phyloP scores from a whole-genome alignment of 2,113 vertebrate species.

The Oenanthe oenanthe region DNA sequence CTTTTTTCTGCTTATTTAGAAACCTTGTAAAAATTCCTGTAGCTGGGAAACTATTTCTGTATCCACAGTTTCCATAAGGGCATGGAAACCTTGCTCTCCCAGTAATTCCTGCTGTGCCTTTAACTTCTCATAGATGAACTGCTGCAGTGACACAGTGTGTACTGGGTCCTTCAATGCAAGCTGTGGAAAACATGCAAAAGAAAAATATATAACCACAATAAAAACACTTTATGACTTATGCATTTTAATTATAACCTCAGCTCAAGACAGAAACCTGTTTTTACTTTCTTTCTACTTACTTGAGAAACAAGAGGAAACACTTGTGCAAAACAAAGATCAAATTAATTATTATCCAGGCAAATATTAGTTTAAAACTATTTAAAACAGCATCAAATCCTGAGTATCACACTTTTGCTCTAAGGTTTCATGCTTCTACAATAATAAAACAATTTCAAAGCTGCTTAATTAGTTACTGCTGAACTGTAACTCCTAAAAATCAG shows the following conservation, averaged over 20 bases:
- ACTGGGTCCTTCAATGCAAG: slow-evolving; percentile 94
- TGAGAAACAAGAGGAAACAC: not conserved
- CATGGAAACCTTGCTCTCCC: slow-evolving; percentile 89
- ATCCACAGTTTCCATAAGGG: slow-evolving; percentile 96
- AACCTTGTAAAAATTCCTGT: slow-evolving; percentile 91
- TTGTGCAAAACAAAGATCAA: not conserved
- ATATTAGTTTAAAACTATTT: not conserved
- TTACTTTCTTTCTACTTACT: not conserved
- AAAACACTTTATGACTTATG: not conserved
- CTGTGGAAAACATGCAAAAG: slow-evolving; percentile 72
- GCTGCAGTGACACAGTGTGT: slow-evolving; percentile 92
- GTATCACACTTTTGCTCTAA: not conserved
- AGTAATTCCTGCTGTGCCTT: slow-evolving; percentile 92
- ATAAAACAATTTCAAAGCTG: not conserved
- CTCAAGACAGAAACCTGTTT: not conserved
- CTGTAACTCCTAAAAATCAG: not conserved
- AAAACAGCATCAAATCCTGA: not conserved
- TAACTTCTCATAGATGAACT: slow-evolving; percentile 94
- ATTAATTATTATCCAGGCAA: not conserved
- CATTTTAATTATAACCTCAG: not conserved
- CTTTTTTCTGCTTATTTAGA: slow-evolving; percentile 69
- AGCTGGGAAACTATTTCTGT: slow-evolving; percentile 93
- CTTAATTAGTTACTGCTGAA: not conserved
- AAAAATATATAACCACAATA: not conserved
- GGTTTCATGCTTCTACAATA: not conserved